These are phyloP conservation scores for Synaphobranchus kaupii DNA, from an alignment of 2,797 vertebrate species.

Conservation along the genomic window DNA sequence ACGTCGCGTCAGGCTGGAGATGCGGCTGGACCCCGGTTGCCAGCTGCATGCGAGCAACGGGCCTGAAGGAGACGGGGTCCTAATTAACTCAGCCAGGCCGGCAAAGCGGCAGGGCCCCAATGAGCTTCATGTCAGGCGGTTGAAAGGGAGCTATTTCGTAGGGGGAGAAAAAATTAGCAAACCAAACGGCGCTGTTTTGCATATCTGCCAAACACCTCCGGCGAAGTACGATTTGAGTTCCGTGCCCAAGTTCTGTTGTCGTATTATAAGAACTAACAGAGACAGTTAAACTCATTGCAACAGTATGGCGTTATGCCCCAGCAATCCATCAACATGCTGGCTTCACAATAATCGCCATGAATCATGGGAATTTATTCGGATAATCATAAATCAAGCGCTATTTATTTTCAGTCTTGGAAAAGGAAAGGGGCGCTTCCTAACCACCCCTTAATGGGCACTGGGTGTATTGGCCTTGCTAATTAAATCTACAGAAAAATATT, in stretches of 20 bases:
- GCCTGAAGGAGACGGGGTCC: background rate
- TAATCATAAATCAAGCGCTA: background rate
- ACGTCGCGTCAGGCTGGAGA: background rate
- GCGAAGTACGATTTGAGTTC: background rate
- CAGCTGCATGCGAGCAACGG: background rate
- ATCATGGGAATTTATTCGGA: background rate
- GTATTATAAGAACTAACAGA: background rate
- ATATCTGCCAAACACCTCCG: background rate
- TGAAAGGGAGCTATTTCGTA: background rate
- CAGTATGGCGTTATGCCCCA: background rate
- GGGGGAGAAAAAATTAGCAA: background rate
- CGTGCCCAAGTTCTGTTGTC: background rate
- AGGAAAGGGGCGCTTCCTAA: background rate
- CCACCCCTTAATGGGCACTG: background rate
- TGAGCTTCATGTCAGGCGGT: background rate
- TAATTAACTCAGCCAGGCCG: background rate
- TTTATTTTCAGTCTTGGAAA: conserved; percentile 5
- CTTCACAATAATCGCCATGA: background rate
- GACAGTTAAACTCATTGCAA: background rate
- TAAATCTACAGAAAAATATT: background rate
- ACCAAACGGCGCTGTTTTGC: conserved; percentile 7
- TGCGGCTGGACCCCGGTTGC: background rate
- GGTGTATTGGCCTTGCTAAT: background rate
- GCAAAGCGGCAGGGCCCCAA: background rate
- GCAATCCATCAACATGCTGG: conserved; percentile 7